phyloP scores from a whole-genome alignment of 2,113 vertebrate genomes.

The Chaetorhynchus papuensis region DNA sequence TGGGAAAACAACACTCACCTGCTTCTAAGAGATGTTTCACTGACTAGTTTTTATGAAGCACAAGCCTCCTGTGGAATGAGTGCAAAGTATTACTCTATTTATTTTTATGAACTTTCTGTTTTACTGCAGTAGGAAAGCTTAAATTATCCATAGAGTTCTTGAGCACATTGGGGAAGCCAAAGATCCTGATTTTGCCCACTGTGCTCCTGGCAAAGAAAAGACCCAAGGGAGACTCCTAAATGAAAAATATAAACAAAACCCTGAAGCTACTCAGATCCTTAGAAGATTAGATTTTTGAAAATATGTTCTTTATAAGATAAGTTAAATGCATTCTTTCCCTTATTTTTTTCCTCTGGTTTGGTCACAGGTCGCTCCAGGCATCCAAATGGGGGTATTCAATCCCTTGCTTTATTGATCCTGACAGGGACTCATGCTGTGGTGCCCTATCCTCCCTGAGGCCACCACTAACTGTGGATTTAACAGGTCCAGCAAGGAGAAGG shows the following conservation, averaged over 20 bases:
- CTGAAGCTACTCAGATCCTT: conserved; percentile 58
- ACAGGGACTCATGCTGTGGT: conserved; percentile 42
- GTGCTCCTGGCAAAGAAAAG: conserved; percentile 61
- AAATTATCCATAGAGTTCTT: conserved; percentile 57
- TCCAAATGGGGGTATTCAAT: conserved; percentile 18
- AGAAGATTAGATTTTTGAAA: conserved; percentile 62
- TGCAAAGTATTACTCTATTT: conserved; percentile 52
- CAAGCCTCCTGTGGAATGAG: conserved; percentile 39
- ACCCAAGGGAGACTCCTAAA: conserved; percentile 60
- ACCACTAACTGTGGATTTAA: conserved; percentile 31
- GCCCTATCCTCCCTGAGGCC: conserved; percentile 18
- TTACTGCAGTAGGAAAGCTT: conserved; percentile 45
- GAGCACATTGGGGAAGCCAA: conserved; percentile 40
- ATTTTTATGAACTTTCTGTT: conserved; percentile 49
- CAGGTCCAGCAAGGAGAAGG: conserved; percentile 19
- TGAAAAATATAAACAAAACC: conserved; percentile 72
- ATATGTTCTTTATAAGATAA: conserved; percentile 63
- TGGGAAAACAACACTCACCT: not conserved
- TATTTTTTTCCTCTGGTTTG: conserved; percentile 27
- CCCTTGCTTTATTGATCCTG: conserved; percentile 50
- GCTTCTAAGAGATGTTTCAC: conserved; percentile 9
- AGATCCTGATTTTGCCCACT: conserved; percentile 54
- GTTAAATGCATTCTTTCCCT: conserved; percentile 54
- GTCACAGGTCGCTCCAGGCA: conserved; percentile 54
- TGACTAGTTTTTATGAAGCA: conserved; percentile 11